A percentile compares a stretch with the other conserved stretches of the same genome.
Evolutionary conservation across 2,797 vertebrate genomes (phyloP).

Genomic region (Characodon lateralis): DNA sequence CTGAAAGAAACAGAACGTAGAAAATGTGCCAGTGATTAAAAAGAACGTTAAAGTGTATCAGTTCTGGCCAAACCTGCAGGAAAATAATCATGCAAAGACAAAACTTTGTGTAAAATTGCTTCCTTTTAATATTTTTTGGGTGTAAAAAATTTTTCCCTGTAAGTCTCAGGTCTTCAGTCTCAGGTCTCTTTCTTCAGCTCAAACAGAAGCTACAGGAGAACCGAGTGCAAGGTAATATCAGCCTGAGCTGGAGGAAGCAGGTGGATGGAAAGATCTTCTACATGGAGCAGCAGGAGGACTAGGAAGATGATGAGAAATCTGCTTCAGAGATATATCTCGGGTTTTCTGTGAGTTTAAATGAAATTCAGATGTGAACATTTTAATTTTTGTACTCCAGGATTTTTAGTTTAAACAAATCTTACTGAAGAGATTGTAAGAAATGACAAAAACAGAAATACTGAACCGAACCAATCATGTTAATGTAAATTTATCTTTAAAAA

Average conservation of each 20-base stretch:
- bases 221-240: background rate
- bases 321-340: background rate
- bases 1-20: too few species aligned
- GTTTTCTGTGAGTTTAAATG: background rate
- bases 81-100: too few species aligned
- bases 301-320: background rate
- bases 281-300: background rate
- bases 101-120: too few species aligned
- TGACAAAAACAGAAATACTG: background rate
- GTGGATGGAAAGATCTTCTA: background rate
- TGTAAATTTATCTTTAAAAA: too few species aligned
- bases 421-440: background rate
- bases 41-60: too few species aligned
- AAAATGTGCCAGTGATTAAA: too few species aligned
- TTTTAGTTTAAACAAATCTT: background rate
- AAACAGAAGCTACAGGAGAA: background rate
- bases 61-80: too few species aligned
- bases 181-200: background rate
- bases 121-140: too few species aligned
- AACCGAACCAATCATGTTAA: background rate
- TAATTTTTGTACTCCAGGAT: background rate
- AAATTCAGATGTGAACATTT: background rate
- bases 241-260: background rate
- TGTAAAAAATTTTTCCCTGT: too few species aligned
- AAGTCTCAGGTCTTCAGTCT: too few species aligned